Conservation (phyloP, 2,888 invertebrate genomes). For the Ichneumoninae sp. region DNA sequence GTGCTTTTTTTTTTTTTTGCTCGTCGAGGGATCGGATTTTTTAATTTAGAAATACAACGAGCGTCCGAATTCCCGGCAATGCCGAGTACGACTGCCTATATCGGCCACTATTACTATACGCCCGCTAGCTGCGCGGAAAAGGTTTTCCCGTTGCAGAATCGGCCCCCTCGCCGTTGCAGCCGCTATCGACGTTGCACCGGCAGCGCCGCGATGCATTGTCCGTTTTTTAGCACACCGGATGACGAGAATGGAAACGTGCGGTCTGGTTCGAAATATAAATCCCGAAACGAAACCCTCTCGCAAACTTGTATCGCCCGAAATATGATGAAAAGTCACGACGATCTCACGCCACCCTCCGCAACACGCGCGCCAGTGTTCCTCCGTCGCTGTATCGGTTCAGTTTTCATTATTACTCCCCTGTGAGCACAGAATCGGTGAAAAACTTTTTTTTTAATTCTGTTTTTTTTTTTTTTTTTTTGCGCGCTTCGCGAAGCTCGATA, state of each 20-base stretch:
- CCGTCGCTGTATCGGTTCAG: neutral
- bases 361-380: slow-evolving; percentile 10
- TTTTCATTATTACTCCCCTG: slow-evolving; percentile 24
- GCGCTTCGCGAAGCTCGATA: neutral
- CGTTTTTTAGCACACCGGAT: slow-evolving; percentile 61
- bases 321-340: slow-evolving; percentile 57
- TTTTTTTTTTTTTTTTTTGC: neutral
- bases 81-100: slow-evolving; percentile 38
- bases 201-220: slow-evolving; percentile 50
- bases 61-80: slow-evolving; percentile 30
- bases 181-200: slow-evolving; percentile 48
- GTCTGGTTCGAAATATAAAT: slow-evolving; percentile 67
- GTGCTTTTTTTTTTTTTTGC: slow-evolving; percentile 31
- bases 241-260: slow-evolving; percentile 63
- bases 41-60: slow-evolving; percentile 70
- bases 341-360: neutral
- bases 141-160: slow-evolving; percentile 43
- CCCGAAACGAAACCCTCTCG: slow-evolving; percentile 58
- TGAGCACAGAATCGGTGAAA: slow-evolving; percentile 13
- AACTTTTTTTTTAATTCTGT: neutral
- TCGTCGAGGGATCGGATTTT: slow-evolving; percentile 69
- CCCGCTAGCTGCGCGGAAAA: slow-evolving; percentile 9
- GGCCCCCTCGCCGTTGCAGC: neutral
- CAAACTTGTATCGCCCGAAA: slow-evolving; percentile 19
- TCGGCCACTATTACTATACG: slow-evolving; percentile 21